These are phyloP conservation scores for Boloria euphrosyne DNA, from an alignment of 2,888 invertebrate species.

Conservation along the genomic window DNA sequence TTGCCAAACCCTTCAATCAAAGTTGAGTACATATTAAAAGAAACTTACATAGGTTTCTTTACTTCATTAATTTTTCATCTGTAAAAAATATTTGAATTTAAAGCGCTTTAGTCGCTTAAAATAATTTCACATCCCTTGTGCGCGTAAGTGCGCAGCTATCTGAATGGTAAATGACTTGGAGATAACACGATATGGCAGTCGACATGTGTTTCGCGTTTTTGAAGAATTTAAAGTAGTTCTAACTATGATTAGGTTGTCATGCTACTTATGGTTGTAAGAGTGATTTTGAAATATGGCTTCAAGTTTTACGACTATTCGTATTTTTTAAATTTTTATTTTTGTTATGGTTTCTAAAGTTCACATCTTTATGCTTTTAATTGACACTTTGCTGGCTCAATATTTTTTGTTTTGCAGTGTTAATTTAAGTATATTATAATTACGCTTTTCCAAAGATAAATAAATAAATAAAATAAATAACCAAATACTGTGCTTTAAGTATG, in stretches of 20 bases:
- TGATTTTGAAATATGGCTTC: conserved; percentile 32
- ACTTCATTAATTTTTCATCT: no score
- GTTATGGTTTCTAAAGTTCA: neutral
- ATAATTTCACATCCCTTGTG: conserved; percentile 41
- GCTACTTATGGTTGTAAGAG: conserved; percentile 46
- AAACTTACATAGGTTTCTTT: no score
- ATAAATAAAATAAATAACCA: no score
- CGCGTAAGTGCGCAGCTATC: conserved; percentile 53
- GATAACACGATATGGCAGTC: conserved; percentile 51
- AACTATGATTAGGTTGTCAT: conserved; percentile 48
- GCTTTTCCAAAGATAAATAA: no score
- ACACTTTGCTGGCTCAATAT: no score
- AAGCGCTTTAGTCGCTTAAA: conserved; percentile 33
- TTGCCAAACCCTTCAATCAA: no score
- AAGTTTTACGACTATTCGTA: neutral
- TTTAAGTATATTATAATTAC: no score
- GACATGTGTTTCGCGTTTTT: conserved; percentile 60
- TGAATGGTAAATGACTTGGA: conserved; percentile 44
- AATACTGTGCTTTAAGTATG: no score
- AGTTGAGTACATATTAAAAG: no score
- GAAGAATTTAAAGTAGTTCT: conserved; percentile 58
- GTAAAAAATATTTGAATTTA: neutral
- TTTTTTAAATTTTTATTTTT: neutral
- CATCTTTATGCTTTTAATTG: no score
- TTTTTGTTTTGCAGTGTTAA: no score